Evolutionary conservation across 2,113 vertebrate genomes (phyloP).

Genomic region (Sebastes fasciatus): DNA sequence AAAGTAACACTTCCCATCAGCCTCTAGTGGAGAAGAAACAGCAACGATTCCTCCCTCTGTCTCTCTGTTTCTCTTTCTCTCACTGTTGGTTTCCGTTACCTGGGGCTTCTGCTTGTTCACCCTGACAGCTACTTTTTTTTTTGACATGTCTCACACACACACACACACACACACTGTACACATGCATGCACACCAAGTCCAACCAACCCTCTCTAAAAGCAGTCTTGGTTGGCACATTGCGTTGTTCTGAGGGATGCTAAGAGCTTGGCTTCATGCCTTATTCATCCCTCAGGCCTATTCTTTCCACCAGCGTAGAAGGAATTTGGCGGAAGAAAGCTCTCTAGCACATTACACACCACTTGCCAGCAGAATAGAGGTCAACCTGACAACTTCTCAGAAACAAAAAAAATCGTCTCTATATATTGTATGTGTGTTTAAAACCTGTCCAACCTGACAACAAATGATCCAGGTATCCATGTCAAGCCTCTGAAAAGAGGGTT

Average conservation of each 20-base stretch:
- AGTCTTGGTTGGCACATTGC: constrained; percentile 49
- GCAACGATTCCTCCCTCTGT: constrained; percentile 19
- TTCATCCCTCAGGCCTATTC: constrained; percentile 73
- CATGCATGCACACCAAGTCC: constrained; percentile 7
- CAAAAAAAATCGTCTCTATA: constrained; percentile 5
- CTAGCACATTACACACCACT: constrained; percentile 18
- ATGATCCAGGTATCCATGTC: not conserved
- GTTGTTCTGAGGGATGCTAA: constrained; percentile 60
- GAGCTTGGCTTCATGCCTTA: constrained; percentile 75
- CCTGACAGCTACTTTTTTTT: constrained; percentile 43
- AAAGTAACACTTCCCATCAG: constrained; percentile 37
- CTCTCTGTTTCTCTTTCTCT: constrained; percentile 18
- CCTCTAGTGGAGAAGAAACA: constrained; percentile 28
- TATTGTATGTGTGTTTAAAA: not conserved
- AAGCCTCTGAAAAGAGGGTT: not conserved
- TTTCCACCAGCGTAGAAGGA: constrained; percentile 44
- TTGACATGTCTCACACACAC: not conserved
- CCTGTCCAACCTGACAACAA: not conserved
- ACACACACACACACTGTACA: constrained; percentile 10
- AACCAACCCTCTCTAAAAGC: constrained; percentile 53
- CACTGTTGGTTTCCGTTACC: constrained; percentile 49
- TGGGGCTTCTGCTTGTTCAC: constrained; percentile 42
- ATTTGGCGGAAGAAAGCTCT: constrained; percentile 43
- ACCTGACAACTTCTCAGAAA: constrained; percentile 34
- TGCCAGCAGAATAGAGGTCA: constrained; percentile 47